Evolutionary conservation across 2,797 vertebrate species (phyloP), one percentile per base, ranked within the genome.

Genomic region (Phalloptychus januarius): DNA sequence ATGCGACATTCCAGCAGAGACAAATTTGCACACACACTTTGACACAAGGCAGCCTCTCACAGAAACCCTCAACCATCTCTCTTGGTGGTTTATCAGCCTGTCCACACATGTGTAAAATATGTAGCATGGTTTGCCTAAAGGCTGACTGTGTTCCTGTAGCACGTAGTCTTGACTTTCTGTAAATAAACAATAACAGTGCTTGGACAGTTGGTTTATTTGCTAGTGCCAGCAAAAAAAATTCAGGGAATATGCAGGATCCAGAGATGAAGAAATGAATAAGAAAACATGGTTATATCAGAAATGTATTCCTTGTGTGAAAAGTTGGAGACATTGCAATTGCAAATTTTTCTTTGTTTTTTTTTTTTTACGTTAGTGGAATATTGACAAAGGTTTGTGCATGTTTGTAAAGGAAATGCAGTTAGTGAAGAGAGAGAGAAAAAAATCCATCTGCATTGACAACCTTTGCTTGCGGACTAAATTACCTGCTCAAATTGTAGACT

Each of bases 1-100:
- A 16, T 74, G 79, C 76, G 54, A 90, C 54, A 75, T 77, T 78
- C 63, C 67, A 77, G 75, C 71, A 74, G 80, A 87, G 79, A 75
- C 54, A 86, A 77, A 87, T 77, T 82, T 70, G 76, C 50, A 31
- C 76, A 69, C n/a, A 33, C 8, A 71, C 76, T 71, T 75, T 87
- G 81, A 93, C 79, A 65, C 52, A 71, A 70, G 81, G 74, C 87
- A 52, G 77, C 85, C 84, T 73, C 74, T 92, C 84, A 72, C 92
- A 89, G 83, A 83, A 75, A 77, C 52, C 52, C 79, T 87, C 84
- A 61, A 89, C 80, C 70, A 31, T 70, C 50, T 73, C 76, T 65
- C 40, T 77, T 78, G 81, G 81, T 65, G 71, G 61, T 82, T 85
- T 81, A 63, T 80, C 40, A 86, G 72, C 77, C 50, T 31, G 79